phyloP scores from a whole-genome alignment of 2,113 vertebrate genomes.

The Myotis brandtii region DNA sequence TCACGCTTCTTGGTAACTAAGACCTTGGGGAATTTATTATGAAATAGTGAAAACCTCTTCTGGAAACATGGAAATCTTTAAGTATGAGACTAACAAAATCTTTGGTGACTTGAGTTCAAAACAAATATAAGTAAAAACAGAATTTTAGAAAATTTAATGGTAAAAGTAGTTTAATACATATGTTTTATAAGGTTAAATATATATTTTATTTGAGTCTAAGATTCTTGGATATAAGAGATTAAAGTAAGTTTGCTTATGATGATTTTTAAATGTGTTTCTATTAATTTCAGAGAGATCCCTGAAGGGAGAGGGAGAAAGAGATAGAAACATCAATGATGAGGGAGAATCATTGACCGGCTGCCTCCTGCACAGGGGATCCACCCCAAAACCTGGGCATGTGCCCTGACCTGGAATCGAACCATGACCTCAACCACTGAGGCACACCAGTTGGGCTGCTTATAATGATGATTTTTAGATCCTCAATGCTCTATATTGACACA shows the following conservation, averaged over 20 bases:
- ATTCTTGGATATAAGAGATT: constrained; percentile 46
- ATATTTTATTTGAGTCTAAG: constrained; percentile 56
- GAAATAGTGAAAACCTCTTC: constrained; percentile 71
- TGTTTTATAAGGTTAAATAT: not conserved
- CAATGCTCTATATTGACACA: not conserved
- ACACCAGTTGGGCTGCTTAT: no score
- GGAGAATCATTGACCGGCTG: no score
- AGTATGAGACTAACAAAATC: constrained; percentile 62
- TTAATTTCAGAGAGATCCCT: no score
- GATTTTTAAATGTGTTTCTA: constrained; percentile 2
- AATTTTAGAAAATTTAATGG: constrained; percentile 55
- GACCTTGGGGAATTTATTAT: constrained; percentile 64
- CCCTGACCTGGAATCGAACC: no score
- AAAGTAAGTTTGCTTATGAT: constrained; percentile 5
- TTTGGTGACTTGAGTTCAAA: constrained; percentile 38
- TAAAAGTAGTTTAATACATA: constrained; percentile 51
- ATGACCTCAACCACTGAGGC: no score
- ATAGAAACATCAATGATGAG: no score
- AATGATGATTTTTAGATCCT: constrained; percentile 19
- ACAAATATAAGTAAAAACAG: constrained; percentile 73
- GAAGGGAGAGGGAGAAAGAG: no score
- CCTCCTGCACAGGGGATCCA: no score
- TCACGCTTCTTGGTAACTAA: constrained; percentile 63
- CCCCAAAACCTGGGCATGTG: no score
- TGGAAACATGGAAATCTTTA: constrained; percentile 67